phyloP scores from a whole-genome alignment of 1,140 invertebrate genomes.

The Paramacrobiotus metropolitanus region DNA sequence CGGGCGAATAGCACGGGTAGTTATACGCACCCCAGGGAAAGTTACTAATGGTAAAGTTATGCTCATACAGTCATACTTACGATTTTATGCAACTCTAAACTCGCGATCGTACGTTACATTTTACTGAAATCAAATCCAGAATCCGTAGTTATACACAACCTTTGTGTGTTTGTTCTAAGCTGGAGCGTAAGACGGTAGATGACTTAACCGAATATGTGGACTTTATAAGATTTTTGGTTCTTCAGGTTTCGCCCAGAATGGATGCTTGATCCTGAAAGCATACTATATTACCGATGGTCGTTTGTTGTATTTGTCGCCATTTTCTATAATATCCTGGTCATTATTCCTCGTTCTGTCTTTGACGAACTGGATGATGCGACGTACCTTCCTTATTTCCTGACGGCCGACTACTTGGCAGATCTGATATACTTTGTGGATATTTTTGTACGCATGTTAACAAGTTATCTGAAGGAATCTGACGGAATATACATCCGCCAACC shows the following conservation, averaged over 20 bases:
- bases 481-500: conserved; percentile 64
- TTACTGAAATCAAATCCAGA: too few species aligned
- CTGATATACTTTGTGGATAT: conserved; percentile 65
- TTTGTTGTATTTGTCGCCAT: conserved; percentile 57
- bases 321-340: conserved; percentile 73
- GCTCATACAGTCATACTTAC: too few species aligned
- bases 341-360: conserved; percentile 67
- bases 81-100: too few species aligned
- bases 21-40: too few species aligned
- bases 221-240: background rate
- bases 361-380: conserved; percentile 58
- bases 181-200: too few species aligned
- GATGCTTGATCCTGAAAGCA: conserved; percentile 26
- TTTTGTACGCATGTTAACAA: conserved; percentile 61
- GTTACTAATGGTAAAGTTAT: too few species aligned
- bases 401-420: conserved; percentile 64
- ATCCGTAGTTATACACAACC: too few species aligned
- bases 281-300: conserved; percentile 47
- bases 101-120: too few species aligned
- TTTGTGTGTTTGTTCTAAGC: too few species aligned
- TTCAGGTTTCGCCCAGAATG: conserved; percentile 4
- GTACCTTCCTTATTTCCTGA: conserved; percentile 38
- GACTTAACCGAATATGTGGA: too few species aligned
- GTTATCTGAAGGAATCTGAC: conserved; percentile 72
- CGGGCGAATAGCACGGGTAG: too few species aligned